phyloP scores from a whole-genome alignment of 2,797 vertebrate species.

The Poeciliopsis presidionis region DNA sequence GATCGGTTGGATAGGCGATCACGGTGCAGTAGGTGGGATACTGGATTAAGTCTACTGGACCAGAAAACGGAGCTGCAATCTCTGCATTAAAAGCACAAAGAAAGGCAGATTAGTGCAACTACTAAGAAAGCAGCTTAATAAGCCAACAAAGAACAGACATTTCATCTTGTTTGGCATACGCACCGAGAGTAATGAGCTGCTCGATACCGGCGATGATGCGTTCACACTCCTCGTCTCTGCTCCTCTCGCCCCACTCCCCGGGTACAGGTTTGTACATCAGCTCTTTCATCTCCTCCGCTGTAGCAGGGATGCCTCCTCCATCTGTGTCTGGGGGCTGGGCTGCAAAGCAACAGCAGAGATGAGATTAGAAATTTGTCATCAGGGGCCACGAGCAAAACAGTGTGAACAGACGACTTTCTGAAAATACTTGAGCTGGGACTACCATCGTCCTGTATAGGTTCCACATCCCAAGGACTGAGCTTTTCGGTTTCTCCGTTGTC shows the following conservation, averaged over 20 bases:
- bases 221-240: conserved; percentile 89
- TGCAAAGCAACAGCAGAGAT: conserved; percentile 46
- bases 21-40: conserved; percentile 95
- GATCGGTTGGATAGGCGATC: conserved; percentile 94
- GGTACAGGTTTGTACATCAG: conserved; percentile 91
- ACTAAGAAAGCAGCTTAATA: neutral
- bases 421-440: conserved; percentile 31
- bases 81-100: conserved; percentile 75
- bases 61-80: conserved; percentile 91
- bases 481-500: conserved; percentile 96
- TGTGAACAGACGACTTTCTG: neutral
- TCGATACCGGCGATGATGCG: conserved; percentile 88
- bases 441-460: conserved; percentile 93
- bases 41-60: conserved; percentile 91
- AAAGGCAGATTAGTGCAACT: neutral
- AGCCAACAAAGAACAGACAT: neutral
- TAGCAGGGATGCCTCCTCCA: conserved; percentile 90
- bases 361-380: neutral
- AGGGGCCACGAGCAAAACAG: neutral
- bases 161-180: conserved; percentile 37
- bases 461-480: conserved; percentile 97
- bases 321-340: conserved; percentile 88
- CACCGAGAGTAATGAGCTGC: conserved; percentile 91
- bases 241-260: conserved; percentile 90
- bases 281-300: conserved; percentile 88